A percentile compares a stretch with the other conserved stretches of the same genome.
These are phyloP conservation scores for Ophion slaviceki DNA, from an alignment of 2,888 invertebrate species.

Conservation along the genomic window DNA sequence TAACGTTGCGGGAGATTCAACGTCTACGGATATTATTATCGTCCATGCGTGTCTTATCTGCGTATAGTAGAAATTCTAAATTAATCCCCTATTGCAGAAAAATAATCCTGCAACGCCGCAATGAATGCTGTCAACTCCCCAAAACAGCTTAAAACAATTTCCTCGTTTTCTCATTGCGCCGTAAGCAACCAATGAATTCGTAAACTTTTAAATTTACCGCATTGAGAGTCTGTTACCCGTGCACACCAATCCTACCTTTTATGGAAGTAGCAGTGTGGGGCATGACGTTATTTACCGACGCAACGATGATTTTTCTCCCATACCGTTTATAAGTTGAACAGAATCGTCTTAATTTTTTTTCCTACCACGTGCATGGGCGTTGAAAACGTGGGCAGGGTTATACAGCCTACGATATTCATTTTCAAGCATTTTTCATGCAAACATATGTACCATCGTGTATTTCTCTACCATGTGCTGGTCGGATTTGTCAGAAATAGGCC, in stretches of 20 bases:
- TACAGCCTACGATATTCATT: constrained; percentile 28
- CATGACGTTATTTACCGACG: constrained; percentile 63
- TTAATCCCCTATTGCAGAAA: not conserved
- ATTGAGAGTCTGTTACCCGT: constrained; percentile 22
- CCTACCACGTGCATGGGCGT: constrained; percentile 54
- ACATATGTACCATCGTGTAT: not conserved
- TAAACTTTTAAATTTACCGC: constrained; percentile 55
- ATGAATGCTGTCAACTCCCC: not conserved
- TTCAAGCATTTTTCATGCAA: constrained; percentile 1
- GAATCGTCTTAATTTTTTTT: constrained; percentile 17
- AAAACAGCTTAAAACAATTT: not conserved
- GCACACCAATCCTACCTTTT: constrained; percentile 55
- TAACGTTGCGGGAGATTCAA: not conserved
- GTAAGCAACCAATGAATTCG: constrained; percentile 50
- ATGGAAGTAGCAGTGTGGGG: constrained; percentile 58
- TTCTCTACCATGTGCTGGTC: not conserved
- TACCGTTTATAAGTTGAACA: constrained; percentile 9
- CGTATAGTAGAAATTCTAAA: not conserved
- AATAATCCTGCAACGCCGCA: not conserved
- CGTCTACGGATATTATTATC: not conserved
- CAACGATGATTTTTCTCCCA: constrained; percentile 28
- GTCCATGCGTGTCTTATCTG: not conserved
- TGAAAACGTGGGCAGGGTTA: constrained; percentile 31
- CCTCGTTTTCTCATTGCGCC: not conserved
- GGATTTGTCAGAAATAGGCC: not conserved